Conservation (phyloP, 1,140 invertebrate genomes). For the Diabrotica virgifera region DNA sequence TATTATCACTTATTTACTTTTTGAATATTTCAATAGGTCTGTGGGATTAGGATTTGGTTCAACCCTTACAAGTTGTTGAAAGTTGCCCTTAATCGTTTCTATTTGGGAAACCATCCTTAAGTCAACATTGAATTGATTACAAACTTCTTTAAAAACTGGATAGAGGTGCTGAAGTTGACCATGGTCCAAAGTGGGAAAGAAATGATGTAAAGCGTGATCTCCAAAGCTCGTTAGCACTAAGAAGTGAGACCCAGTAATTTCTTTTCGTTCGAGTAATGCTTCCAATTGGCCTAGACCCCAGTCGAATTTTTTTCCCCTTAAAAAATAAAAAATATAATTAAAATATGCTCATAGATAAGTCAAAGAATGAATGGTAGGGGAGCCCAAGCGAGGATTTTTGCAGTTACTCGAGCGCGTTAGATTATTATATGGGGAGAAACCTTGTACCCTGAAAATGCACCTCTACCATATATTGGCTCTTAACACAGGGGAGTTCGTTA, state of each 20-base stretch:
- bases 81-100: constrained; percentile 66
- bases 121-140: constrained; percentile 65
- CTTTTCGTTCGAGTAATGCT: constrained; percentile 67
- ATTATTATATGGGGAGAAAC: no score
- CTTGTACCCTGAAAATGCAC: no score
- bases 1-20: no score
- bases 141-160: constrained; percentile 63
- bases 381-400: no score
- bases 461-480: no score
- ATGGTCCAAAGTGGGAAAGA: constrained; percentile 80
- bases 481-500: no score
- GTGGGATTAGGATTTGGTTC: constrained; percentile 45
- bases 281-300: constrained; percentile 79
- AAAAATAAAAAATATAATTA: no score
- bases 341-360: no score
- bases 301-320: constrained; percentile 51
- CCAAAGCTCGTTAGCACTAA: constrained; percentile 71
- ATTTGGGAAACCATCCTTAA: constrained; percentile 56
- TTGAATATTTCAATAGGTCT: constrained; percentile 1
- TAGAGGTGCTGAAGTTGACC: constrained; percentile 63
- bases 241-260: constrained; percentile 68
- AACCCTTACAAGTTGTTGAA: constrained; percentile 61
- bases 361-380: no score
- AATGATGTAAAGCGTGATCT: constrained; percentile 75
- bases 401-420: no score